phyloP scores from a whole-genome alignment of 2,797 vertebrate species.

The Leuciscus waleckii region DNA sequence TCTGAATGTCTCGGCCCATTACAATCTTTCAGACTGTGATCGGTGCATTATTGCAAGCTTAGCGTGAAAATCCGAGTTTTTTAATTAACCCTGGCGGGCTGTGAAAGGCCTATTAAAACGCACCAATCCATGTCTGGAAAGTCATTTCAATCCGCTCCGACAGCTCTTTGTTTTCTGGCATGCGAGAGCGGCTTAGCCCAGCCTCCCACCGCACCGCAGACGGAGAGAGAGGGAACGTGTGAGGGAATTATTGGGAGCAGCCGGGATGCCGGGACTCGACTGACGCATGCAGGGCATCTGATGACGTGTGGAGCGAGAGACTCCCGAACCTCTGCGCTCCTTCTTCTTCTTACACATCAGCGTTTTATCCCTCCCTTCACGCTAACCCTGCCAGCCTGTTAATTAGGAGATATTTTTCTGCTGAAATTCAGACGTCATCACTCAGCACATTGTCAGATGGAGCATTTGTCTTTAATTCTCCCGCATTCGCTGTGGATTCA shows the following conservation, averaged over 20 bases:
- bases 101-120: conserved; percentile 41
- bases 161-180: conserved; percentile 33
- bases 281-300: conserved; percentile 40
- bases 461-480: neutral
- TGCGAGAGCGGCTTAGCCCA: conserved; percentile 27
- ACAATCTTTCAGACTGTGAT: conserved; percentile 1
- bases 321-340: conserved; percentile 13
- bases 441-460: neutral
- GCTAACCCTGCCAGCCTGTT: neutral
- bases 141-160: conserved; percentile 28
- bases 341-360: conserved; percentile 40
- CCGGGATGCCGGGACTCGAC: neutral
- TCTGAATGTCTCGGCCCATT: neutral
- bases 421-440: neutral
- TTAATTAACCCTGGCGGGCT: conserved; percentile 52
- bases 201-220: conserved; percentile 6
- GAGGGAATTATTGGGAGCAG: conserved; percentile 36
- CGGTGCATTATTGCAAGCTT: conserved; percentile 37
- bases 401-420: conserved; percentile 5
- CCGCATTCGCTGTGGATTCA: neutral
- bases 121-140: conserved; percentile 28
- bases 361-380: conserved; percentile 11
- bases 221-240: conserved; percentile 30
- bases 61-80: conserved; percentile 37
- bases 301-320: conserved; percentile 47